Evolutionary conservation across 2,113 vertebrate species (phyloP), one percentile per base, ranked within the genome.

Genomic region (Hemichromis elongatus): DNA sequence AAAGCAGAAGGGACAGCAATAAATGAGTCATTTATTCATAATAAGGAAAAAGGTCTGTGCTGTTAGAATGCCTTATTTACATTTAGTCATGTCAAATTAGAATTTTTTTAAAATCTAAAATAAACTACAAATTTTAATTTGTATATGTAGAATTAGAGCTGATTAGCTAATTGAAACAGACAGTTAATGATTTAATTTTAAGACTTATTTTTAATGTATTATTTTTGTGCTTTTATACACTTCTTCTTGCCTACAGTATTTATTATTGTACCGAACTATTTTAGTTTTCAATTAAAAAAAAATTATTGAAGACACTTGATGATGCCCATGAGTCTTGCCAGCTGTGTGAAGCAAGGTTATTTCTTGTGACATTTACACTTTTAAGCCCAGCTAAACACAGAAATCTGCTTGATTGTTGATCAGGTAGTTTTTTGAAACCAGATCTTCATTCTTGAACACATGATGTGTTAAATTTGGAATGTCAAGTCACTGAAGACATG

Each of bases 401-500:
- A 45, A 45, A 45, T 26, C 21, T 73, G 21, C 9, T 47, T 73
- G 24, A 73, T 28, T 47, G 14, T 28, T 47, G 40, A 47, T 19
- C 68, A 50, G 21, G 42, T 28, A 14, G 42, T 28, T 50, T 73
- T 6, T 24, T 73, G 68, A 73, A 73, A 73, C 42, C 42, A 73
- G 68, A 50, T 0, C 24, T 24, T 73, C 16, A 73, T 47, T 73
- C 24, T 28, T 73, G 68, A 47, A 47, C 8, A 28, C 9, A 0
- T 3, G 14, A 18, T 73, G 6, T 73, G 68, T 30, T 73, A 73
- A 47, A 30, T 73, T 73, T 73, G 42, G 9, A 47, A 28, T 0
- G 0, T 19, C 14, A 45, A 5, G 0, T 19, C 42, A 19, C 68
- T 73, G 24, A 45, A 70, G 4, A 45, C 40, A 50, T 73, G 68